Base-by-base conservation (phyloP, 2,113 vertebrate genomes). In the Ceratotherium simum region DNA sequence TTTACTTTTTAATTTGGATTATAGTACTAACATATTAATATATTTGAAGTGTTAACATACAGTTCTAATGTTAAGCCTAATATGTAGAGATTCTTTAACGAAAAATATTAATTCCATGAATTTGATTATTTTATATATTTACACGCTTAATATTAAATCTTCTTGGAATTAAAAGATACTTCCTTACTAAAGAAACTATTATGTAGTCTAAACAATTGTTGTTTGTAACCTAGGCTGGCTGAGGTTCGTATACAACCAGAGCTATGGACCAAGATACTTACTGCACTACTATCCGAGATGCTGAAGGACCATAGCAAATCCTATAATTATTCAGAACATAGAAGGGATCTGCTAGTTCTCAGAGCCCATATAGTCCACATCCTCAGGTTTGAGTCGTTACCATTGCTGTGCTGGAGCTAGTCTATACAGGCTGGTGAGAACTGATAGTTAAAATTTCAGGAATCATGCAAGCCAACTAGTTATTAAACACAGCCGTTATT, bases 1-100 rank as follows among this genome's bases (percentile, higher is more conserved):
- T 91, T 83, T 12, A 70, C 17, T 56, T 94, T 91, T 97, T 58
- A 70, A 48, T 78, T 91, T 83, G 46, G 39, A 79, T 91, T 84
- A 56, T 39, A 65, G 18, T 33, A 79, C 36, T 48, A 75, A 83
- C n/a, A 65, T 18, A 58, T 75, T 65, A 69, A 21, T 54, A n/a
- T 60, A 46, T n/a, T 70, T 64, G 17, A 91, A 69, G 33, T 64
- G 58, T 6, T 70, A 70, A 20, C 27, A 33, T 33, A 56, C 8
- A 65, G 16, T 51, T 76, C 48, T 20, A 83, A 31, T 60, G 36
- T 51, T 91, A 27, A 18, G 56, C 20, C 25, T 82, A 94, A 39
- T 51, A 89, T 60, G 5, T 65, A 83, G 42, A 64, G 2, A 72
- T 46, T 88, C 36, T 88, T 64, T 62, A 72, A 58, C 31, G 67